Conservation (phyloP, 53 echinoderm and acorn worm species). For the Actinopyga echinites region DNA sequence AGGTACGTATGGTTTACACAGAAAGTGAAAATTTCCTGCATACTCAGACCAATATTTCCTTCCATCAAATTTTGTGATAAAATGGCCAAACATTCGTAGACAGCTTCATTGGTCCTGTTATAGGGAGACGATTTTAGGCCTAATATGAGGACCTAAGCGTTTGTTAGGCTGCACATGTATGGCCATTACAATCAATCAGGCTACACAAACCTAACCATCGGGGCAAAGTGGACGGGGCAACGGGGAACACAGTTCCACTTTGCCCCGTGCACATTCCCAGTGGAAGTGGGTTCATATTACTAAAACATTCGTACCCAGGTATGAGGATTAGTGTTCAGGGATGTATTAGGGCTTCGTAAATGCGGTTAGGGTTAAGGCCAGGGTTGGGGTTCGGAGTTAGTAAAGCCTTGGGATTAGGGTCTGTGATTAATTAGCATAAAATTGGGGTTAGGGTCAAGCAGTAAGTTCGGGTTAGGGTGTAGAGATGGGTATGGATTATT, state of each 20-base stretch:
- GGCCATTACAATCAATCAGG: too few species aligned
- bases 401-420: neutral
- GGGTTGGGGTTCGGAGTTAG: neutral
- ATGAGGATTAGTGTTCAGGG: too few species aligned
- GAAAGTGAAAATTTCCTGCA: neutral
- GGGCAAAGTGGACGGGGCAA: neutral
- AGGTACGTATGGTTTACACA: neutral
- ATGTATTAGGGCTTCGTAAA: too few species aligned
- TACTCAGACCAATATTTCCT: slow-evolving; percentile 6
- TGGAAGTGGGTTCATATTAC: too few species aligned
- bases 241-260: neutral
- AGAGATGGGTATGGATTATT: neutral
- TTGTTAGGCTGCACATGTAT: too few species aligned
- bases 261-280: too few species aligned
- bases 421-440: neutral
- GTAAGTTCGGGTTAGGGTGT: neutral
- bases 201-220: neutral
- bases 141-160: neutral
- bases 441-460: neutral
- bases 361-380: too few species aligned
- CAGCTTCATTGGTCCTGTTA: neutral
- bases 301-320: too few species aligned
- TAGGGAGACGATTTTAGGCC: neutral
- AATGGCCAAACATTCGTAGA: slow-evolving; percentile 7
- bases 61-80: neutral